A percentile compares a stretch with the other conserved stretches of the same genome.
Conservation (phyloP, 2,113 vertebrate species). For the Struthio camelus region DNA sequence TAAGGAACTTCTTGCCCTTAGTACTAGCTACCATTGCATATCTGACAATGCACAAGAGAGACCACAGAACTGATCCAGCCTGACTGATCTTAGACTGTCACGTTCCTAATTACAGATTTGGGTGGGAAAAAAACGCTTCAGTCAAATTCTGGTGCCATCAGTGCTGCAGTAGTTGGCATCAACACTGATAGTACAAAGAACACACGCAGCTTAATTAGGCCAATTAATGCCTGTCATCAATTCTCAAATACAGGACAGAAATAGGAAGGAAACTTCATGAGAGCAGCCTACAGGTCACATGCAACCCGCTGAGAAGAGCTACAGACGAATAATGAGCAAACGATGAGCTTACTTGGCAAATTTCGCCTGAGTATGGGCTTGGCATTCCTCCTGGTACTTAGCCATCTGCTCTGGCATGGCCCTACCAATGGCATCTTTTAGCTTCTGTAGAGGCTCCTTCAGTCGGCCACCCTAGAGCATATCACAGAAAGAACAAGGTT, state of each 20-base stretch:
- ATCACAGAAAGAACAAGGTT: not conserved
- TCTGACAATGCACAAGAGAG: not conserved
- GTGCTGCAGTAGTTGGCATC: not conserved
- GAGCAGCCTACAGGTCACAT: not conserved
- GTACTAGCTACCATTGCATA: not conserved
- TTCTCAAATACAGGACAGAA: not conserved
- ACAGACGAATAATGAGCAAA: fast-evolving
- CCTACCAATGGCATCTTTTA: conserved; percentile 87
- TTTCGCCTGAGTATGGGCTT: conserved; percentile 85
- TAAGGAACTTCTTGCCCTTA: not conserved
- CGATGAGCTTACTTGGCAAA: conserved; percentile 81
- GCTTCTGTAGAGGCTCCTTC: conserved; percentile 84
- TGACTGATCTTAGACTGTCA: not conserved
- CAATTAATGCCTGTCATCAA: not conserved
- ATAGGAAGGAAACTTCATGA: not conserved
- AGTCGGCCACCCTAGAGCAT: conserved; percentile 75
- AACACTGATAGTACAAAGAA: not conserved
- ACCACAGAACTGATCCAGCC: not conserved
- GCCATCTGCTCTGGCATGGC: conserved; percentile 92
- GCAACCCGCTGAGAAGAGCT: not conserved
- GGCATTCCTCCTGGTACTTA: conserved; percentile 86
- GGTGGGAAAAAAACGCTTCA: not conserved
- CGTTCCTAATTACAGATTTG: fast-evolving
- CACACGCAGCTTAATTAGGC: not conserved
- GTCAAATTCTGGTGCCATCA: not conserved